Evolutionary conservation across 1,140 invertebrate species (phyloP), one percentile per base, ranked within the genome.

Genomic region (Metopolophium dirhodum): DNA sequence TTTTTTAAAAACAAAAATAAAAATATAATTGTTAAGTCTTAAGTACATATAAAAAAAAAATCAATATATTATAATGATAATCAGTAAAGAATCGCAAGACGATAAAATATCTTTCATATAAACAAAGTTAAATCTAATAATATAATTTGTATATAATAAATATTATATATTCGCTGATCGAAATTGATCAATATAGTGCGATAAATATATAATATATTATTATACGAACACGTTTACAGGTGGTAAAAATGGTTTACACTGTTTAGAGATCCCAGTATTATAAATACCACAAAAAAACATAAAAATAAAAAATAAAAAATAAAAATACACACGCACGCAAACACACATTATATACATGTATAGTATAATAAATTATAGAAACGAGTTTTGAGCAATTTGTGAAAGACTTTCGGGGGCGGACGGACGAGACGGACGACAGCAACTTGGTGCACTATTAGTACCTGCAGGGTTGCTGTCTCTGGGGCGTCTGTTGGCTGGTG

Each of bases 401-500:
- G 82, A 93, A 93, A 93, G 91, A 93, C 91, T 35, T 77, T 61
- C 35, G 91, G 82, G 91, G 30, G 61, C 8, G 47, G n/a, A 83
- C 90, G 90, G 30, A 61, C 20, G 68, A 37, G 30, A 30, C n/a
- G 11, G 0, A 57, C 35, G 77, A 14, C 7, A 14, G 37, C 23
- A 30, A 26, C 26, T 8, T 23, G 77, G 2, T 61, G 30, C 85
- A 22, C 7, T 83, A 54, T 54, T 86, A 93, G 91, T 93, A 93
- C 91, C 41, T 90, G 89, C 61, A 77, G 14, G 91, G 82, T 35
- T 93, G 91, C 23, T 93, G 91, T 49, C 82, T 54, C 26, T 93
- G 91, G 37, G 91, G 57, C 23, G 37, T 85, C 23, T 93, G 91
- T 86, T 93, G 91, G 30, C 91, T 83, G 49, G 91, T 93, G 91